Base-by-base conservation (phyloP, 2,113 vertebrate genomes). In the Ctenodactylus gundi region DNA sequence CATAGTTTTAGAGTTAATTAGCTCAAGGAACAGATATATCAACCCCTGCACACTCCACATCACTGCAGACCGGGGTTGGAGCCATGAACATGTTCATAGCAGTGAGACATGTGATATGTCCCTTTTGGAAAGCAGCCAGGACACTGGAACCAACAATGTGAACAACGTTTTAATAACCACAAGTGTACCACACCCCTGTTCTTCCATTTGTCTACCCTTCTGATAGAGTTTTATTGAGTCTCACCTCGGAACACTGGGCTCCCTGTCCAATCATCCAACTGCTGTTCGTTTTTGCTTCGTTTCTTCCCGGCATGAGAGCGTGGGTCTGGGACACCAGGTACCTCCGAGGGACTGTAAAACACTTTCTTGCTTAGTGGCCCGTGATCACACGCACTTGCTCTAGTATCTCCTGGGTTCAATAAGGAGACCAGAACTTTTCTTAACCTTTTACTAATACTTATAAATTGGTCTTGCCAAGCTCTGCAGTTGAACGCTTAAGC, bases 391-490 rank as follows among this genome's bases (percentile, higher is more conserved):
- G 86, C 64, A 20, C 62, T 6, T 68, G 29, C 67, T 83, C 91
- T 62, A 86, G 51, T 21, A 49, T 92, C 94, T 94, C 94, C 60
- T 49, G 91, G 78, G 91, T 88, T 94, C 89, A 82, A 29, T 88
- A 83, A 92, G 73, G n/a, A 72, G 62, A 88, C 41, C 58, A 85
- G 77, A 91, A 73, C 31, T n/a, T 70, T 92, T 57, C 64, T 91
- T 86, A 84, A 87, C 62, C 51, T 76, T 90, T 85, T 44, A 68
- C 75, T 72, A 93, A 91, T 27, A 29, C 83, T 76, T 44, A 60
- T 51, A 95, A 92, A 92, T 65, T 78, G 25, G 36, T 36, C 68
- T 89, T 93, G 70, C 90, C 68, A 89, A 75, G 25, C 15, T 57
- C 21, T 60, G 49, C 21, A 62, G 13, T 31, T 49, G 73, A 85